Conservation (phyloP, 2,888 invertebrate species). For the Deilephila porcellus region DNA sequence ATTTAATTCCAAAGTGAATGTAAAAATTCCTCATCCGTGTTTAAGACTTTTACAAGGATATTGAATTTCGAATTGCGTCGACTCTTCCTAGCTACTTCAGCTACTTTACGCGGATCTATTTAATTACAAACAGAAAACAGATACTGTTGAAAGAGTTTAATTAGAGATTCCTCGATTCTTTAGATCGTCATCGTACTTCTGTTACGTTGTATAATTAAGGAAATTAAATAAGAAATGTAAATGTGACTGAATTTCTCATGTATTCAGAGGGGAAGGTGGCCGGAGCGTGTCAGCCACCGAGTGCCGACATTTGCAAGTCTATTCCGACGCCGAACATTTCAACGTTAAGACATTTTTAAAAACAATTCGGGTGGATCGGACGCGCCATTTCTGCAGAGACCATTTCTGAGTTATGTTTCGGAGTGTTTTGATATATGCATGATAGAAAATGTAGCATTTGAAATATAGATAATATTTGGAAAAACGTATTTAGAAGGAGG, state of each 20-base stretch:
- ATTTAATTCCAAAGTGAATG: too few species aligned
- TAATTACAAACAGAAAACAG: not conserved
- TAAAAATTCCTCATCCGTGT: too few species aligned
- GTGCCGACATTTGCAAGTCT: conserved; percentile 39
- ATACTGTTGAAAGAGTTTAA: conserved; percentile 1
- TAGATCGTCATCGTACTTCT: not conserved
- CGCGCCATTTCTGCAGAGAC: not conserved
- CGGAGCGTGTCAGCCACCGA: conserved; percentile 1
- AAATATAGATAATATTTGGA: too few species aligned
- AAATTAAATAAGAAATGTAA: conserved; percentile 13
- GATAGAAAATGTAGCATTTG: too few species aligned
- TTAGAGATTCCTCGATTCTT: not conserved
- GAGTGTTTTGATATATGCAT: not conserved
- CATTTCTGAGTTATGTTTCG: not conserved
- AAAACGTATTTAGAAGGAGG: too few species aligned
- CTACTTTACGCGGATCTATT: too few species aligned
- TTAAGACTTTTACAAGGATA: too few species aligned
- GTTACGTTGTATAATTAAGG: not conserved
- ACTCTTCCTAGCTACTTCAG: too few species aligned
- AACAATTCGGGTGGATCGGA: not conserved
- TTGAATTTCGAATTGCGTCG: too few species aligned
- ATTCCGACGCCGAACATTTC: conserved; percentile 35
- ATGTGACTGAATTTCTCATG: not conserved
- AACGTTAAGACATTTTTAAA: conserved; percentile 32
- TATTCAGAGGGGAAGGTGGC: conserved; percentile 7